phyloP scores from a whole-genome alignment of 37 sponge, comb jelly and placozoan genomes.

The Halichondria panicea region DNA sequence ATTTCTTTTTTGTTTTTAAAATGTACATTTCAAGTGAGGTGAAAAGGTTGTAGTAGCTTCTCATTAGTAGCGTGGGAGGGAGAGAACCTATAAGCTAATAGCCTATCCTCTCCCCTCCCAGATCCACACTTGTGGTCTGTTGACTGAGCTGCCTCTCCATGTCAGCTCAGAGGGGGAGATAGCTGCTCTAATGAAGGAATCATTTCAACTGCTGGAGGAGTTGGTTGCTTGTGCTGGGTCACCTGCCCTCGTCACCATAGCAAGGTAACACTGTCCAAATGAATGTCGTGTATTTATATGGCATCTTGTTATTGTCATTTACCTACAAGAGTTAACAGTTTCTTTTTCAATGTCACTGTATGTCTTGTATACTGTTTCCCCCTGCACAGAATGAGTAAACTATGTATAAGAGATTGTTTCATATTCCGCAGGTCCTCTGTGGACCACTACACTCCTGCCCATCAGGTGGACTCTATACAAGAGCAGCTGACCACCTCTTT shows the following conservation, averaged over 20 bases:
- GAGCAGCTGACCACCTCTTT: slow-evolving; percentile 24
- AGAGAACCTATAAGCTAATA: not conserved
- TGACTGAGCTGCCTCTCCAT: slow-evolving; percentile 84
- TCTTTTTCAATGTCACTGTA: too few species aligned
- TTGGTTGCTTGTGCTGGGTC: not conserved
- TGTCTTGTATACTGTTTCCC: too few species aligned
- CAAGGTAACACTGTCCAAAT: slow-evolving; percentile 43
- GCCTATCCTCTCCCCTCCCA: not conserved
- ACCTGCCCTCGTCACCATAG: slow-evolving; percentile 64
- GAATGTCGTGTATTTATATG: not conserved
- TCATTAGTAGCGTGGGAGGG: not conserved
- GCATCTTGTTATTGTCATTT: not conserved
- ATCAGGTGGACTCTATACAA: slow-evolving; percentile 71
- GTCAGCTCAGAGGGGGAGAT: slow-evolving; percentile 47
- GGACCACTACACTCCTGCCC: slow-evolving; percentile 76
- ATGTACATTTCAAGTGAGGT: too few species aligned
- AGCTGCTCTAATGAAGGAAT: not conserved
- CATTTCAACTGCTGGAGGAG: slow-evolving; percentile 9
- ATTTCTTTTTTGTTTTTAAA: too few species aligned
- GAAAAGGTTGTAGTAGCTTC: too few species aligned
- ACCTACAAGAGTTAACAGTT: too few species aligned
- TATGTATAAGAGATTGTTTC: not conserved
- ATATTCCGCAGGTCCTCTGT: slow-evolving; percentile 52
- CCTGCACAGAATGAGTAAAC: not conserved
- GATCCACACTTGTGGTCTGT: slow-evolving; percentile 68